Evolutionary conservation across 2,113 vertebrate species (phyloP).

Genomic region (Cromileptes altivelis): DNA sequence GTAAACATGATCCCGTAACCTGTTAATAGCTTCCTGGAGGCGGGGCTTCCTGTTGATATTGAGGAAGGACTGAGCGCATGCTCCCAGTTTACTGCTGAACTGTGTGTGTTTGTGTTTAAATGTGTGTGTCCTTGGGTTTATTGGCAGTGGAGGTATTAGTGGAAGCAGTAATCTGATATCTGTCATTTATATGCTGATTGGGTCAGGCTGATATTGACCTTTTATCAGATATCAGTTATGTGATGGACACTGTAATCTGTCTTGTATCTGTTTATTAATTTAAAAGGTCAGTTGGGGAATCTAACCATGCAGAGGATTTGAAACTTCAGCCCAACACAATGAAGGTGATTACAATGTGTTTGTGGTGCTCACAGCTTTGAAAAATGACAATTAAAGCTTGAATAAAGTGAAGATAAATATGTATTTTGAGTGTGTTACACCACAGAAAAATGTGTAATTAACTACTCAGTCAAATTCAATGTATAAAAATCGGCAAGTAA

Average conservation of each 20-base stretch:
- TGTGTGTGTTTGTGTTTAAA: slow-evolving; percentile 24
- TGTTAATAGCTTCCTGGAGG: slow-evolving; percentile 71
- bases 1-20: slow-evolving; percentile 60
- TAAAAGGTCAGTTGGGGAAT: not conserved
- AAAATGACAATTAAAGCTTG: not conserved
- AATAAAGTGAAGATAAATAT: too few relatives aligned
- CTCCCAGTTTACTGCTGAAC: slow-evolving; percentile 28
- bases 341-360: not conserved
- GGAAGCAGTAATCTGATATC: not conserved
- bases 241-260: not conserved
- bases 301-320: not conserved
- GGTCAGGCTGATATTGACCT: not conserved
- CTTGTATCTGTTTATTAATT: not conserved
- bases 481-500: too few relatives aligned
- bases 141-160: not conserved
- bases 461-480: too few relatives aligned
- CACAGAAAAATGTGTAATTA: too few relatives aligned
- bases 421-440: too few relatives aligned
- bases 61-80: slow-evolving; percentile 33
- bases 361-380: not conserved
- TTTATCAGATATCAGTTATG: not conserved
- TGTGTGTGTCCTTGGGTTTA: slow-evolving; percentile 10
- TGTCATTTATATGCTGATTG: not conserved
- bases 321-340: not conserved
- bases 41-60: slow-evolving; percentile 63